Evolutionary conservation across 2,113 vertebrate genomes (phyloP).

Genomic region (Ivindomyrus marchei): DNA sequence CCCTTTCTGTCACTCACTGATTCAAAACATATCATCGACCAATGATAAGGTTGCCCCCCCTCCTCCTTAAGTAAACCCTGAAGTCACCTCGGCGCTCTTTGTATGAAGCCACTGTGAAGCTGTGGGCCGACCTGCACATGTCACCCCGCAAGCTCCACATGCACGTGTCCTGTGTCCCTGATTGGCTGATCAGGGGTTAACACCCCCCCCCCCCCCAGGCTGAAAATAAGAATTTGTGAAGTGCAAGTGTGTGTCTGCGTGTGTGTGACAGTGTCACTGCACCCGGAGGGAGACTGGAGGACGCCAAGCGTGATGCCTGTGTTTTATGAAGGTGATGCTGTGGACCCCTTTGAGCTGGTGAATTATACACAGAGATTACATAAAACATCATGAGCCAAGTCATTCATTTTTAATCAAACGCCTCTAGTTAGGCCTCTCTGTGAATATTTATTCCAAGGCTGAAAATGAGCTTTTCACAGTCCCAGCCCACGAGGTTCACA

Average conservation of each 20-base stretch:
- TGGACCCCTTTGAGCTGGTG: slow-evolving; percentile 52
- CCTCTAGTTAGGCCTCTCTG: slow-evolving; percentile 46
- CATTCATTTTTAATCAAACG: slow-evolving; percentile 61
- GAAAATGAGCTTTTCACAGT: slow-evolving; percentile 18
- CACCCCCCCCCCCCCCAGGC: no score
- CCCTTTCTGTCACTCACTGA: not conserved
- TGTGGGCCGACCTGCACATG: not conserved
- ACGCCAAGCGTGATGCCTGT: not conserved
- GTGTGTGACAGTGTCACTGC: not conserved
- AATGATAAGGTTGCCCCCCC: no score
- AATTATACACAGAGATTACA: slow-evolving; percentile 62
- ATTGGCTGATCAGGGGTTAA: not conserved
- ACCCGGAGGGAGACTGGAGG: not conserved
- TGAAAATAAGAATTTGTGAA: not conserved
- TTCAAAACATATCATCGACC: not conserved
- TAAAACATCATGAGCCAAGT: slow-evolving; percentile 49
- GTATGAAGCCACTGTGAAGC: not conserved
- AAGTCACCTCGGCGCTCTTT: no score
- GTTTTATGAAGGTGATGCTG: slow-evolving; percentile 46
- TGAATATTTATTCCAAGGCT: slow-evolving; percentile 26
- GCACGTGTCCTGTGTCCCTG: not conserved
- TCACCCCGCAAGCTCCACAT: not conserved
- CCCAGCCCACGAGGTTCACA: not conserved
- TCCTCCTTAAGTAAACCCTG: no score
- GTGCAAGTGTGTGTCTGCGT: not conserved